Conservation (phyloP, 2,113 vertebrate species). For the Numenius arquata region DNA sequence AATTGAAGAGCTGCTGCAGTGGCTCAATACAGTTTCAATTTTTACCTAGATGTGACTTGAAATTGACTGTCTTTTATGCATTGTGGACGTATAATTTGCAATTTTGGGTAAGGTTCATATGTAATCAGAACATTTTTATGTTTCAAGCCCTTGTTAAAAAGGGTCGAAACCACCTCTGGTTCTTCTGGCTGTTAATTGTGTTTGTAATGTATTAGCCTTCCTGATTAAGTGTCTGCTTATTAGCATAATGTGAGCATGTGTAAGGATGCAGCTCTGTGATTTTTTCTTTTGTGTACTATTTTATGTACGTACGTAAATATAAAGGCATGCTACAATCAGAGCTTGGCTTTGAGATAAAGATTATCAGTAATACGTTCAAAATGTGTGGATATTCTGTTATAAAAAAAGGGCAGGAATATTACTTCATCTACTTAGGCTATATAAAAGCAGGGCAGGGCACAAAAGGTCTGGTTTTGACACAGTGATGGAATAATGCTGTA, state of each 20-base stretch:
- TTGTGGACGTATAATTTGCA: slow-evolving; percentile 47
- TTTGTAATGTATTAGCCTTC: slow-evolving; percentile 46
- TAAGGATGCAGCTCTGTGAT: not conserved
- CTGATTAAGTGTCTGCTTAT: slow-evolving; percentile 32
- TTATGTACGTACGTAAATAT: not conserved
- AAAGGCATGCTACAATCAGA: not conserved
- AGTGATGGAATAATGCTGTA: slow-evolving; percentile 50
- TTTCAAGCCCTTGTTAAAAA: slow-evolving; percentile 52
- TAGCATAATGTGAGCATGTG: not conserved
- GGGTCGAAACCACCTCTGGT: slow-evolving; percentile 10
- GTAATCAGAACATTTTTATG: slow-evolving; percentile 57
- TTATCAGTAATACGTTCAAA: not conserved
- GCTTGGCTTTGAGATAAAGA: not conserved
- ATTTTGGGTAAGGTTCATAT: slow-evolving; percentile 35
- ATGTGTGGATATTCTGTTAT: not conserved
- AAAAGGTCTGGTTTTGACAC: slow-evolving; percentile 23
- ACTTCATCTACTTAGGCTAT: not conserved
- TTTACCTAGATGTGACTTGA: slow-evolving; percentile 18
- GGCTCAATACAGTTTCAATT: slow-evolving; percentile 10
- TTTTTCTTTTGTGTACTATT: not conserved
- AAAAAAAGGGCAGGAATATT: not conserved
- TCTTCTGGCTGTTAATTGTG: slow-evolving; percentile 49
- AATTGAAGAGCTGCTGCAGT: not conserved
- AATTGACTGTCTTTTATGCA: slow-evolving; percentile 44
- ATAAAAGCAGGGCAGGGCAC: slow-evolving; percentile 43